Percentiles rank a stretch among this genome's conserved stretches.
Evolutionary conservation across 1,140 invertebrate species (phyloP).

Genomic region (Brachionus paranguensis): DNA sequence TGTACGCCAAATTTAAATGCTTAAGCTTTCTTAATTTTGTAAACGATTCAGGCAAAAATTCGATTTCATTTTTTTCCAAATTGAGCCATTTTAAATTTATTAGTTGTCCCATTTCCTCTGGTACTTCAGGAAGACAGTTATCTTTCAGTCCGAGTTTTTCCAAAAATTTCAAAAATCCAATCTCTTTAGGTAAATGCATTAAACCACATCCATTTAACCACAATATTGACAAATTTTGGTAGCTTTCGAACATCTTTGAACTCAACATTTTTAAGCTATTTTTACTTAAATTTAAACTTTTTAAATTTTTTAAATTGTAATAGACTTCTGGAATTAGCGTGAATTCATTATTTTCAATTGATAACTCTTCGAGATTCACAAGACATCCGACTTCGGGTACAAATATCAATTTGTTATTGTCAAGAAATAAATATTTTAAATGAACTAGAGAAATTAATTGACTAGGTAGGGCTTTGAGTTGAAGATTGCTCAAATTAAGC

Average conservation of each 20-base stretch:
- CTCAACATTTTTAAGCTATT: slow-evolving; percentile 47
- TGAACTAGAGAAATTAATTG: slow-evolving; percentile 78
- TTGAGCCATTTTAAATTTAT: slow-evolving; percentile 46
- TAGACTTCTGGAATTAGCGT: slow-evolving; percentile 48
- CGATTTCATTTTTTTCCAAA: slow-evolving; percentile 47
- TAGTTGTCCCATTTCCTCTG: slow-evolving; percentile 44
- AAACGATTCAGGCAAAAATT: slow-evolving; percentile 45
- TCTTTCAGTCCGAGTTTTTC: slow-evolving; percentile 48
- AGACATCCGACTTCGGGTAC: slow-evolving; percentile 64
- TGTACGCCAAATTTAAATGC: slow-evolving; percentile 45
- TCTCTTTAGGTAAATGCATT: slow-evolving; percentile 45
- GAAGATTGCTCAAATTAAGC: slow-evolving; percentile 38
- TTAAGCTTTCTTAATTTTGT: slow-evolving; percentile 43
- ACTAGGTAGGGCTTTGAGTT: slow-evolving; percentile 60
- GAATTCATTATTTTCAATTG: slow-evolving; percentile 49
- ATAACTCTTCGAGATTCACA: slow-evolving; percentile 45
- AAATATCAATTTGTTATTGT: slow-evolving; percentile 95
- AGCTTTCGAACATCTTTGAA: slow-evolving; percentile 45
- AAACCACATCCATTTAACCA: slow-evolving; percentile 49
- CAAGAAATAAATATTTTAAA: slow-evolving; percentile 86
- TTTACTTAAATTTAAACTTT: slow-evolving; percentile 46
- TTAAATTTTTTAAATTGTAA: slow-evolving; percentile 45
- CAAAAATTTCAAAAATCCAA: slow-evolving; percentile 46
- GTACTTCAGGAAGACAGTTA: slow-evolving; percentile 46
- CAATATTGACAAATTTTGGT: slow-evolving; percentile 43